Evolutionary conservation across 2,113 vertebrate genomes (phyloP), one percentile per base, ranked within the genome.

Genomic region (Gymnorhina tibicen): DNA sequence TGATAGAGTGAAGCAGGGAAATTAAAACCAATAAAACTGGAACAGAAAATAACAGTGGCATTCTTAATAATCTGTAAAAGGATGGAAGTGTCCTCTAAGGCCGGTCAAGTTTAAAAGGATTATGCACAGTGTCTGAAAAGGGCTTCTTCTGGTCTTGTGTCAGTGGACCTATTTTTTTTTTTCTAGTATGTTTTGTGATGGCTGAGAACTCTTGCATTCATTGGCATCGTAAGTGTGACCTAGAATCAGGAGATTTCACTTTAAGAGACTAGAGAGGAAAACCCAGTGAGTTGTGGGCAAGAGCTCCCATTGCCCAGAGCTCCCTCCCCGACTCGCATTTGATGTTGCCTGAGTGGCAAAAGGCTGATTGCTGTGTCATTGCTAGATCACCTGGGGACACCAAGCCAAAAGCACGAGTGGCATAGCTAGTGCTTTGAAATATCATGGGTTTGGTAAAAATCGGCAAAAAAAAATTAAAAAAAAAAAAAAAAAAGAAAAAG

Each of bases 1-100:
- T 75, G 87, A 89, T 80, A 96, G 69, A 91, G 55, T 85, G 87
- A 86, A 95, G 78, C 21, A 53, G 63, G 91, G 88, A 95, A 95
- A 97, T 92, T 87, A 94, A 97, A 96, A 95, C 39, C 89, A 89
- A 74, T 96, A 88, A 93, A 91, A 88, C 39, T 77, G 53, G 83
- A 96, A 83, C 37, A 85, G 77, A 92, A 91, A 94, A 85, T 82
- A 96, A 72, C 80, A 89, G 33, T 67, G 49, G 8, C 52, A 60
- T 89, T 93, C 58, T 88, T 85, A 93, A 87, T 73, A 91, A 90
- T 87, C n/a, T 94, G 70, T 37, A 81, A 92, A 89, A 90, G 28
- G 30, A 82, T 81, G 72, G 44, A 72, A 86, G 11, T 55, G 63
- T 86, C 72, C 64, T 84, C 69, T 87, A 37, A 66, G 83, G 32